Evolutionary conservation across 2,888 invertebrate genomes (phyloP).

Genomic region (Tetranychus truncatus): DNA sequence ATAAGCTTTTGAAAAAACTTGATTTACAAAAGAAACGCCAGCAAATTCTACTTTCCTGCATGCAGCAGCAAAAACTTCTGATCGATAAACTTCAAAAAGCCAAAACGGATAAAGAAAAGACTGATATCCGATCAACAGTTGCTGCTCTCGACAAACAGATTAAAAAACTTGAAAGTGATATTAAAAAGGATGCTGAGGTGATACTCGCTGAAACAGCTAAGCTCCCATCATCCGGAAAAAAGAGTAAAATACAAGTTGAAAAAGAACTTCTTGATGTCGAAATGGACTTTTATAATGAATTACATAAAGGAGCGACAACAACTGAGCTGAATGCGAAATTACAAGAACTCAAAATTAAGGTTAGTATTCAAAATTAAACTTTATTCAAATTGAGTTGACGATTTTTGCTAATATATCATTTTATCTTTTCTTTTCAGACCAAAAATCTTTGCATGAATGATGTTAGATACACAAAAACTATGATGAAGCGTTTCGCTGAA

Average conservation of each 20-base stretch:
- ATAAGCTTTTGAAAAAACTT: conserved; percentile 11
- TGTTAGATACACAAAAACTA: not conserved
- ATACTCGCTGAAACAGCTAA: conserved; percentile 5
- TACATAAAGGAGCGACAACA: conserved; percentile 70
- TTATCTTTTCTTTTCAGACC: conserved; percentile 11
- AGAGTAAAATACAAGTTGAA: conserved; percentile 40
- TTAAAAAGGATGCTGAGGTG: not conserved
- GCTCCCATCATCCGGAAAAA: not conserved
- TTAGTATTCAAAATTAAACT: conserved; percentile 6
- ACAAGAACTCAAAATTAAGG: conserved; percentile 44
- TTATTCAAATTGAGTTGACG: not conserved
- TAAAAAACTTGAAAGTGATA: conserved; percentile 12
- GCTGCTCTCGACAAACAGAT: not conserved
- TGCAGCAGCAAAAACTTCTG: conserved; percentile 6
- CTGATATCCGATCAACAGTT: not conserved
- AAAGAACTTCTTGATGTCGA: conserved; percentile 78
- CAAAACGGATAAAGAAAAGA: conserved; percentile 12
- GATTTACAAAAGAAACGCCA: conserved; percentile 16
- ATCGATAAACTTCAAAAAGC: conserved; percentile 11
- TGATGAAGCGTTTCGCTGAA: not conserved
- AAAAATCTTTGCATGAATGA: conserved; percentile 19
- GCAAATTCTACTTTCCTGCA: conserved; percentile 6
- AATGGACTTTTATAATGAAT: conserved; percentile 68
- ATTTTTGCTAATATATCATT: not conserved
- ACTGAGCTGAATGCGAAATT: conserved; percentile 57